Evolutionary conservation across 2,888 invertebrate species (phyloP).

Genomic region (Dilophus febrilis): DNA sequence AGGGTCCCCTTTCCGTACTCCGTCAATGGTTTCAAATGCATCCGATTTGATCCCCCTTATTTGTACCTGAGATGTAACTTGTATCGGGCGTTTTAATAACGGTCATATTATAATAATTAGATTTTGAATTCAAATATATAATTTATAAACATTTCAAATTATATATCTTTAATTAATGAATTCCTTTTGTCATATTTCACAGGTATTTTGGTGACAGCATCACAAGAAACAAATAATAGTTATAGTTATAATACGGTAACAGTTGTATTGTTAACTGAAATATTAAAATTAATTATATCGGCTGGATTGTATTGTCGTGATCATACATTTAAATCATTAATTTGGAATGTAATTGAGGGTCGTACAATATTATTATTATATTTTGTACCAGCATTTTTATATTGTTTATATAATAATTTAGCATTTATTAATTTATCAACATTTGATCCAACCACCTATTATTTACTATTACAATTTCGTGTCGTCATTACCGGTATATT

Average conservation of each 20-base stretch:
- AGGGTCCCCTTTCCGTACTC: too few relatives aligned
- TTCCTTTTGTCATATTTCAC: too few relatives aligned
- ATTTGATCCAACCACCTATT: conserved; percentile 92
- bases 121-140: too few relatives aligned
- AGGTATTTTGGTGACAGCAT: conserved; percentile 85
- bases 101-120: too few relatives aligned
- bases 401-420: conserved; percentile 89
- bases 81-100: too few relatives aligned
- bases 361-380: conserved; percentile 57
- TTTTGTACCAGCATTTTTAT: conserved; percentile 78
- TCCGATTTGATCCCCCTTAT: too few relatives aligned
- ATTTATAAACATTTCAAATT: too few relatives aligned
- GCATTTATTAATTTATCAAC: conserved; percentile 76
- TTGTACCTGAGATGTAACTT: too few relatives aligned
- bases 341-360: conserved; percentile 39
- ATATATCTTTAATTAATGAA: too few relatives aligned
- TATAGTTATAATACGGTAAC: conserved; percentile 79
- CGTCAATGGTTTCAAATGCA: too few relatives aligned
- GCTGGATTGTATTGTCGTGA: conserved; percentile 49
- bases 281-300: conserved; percentile 64
- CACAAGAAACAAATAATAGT: conserved; percentile 60
- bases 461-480: conserved; percentile 71
- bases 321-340: conserved; percentile 35
- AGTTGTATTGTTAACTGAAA: conserved; percentile 76
- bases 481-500: conserved; percentile 84